Conservation (phyloP, 2,797 vertebrate genomes). For the Garrulus glandarius region DNA sequence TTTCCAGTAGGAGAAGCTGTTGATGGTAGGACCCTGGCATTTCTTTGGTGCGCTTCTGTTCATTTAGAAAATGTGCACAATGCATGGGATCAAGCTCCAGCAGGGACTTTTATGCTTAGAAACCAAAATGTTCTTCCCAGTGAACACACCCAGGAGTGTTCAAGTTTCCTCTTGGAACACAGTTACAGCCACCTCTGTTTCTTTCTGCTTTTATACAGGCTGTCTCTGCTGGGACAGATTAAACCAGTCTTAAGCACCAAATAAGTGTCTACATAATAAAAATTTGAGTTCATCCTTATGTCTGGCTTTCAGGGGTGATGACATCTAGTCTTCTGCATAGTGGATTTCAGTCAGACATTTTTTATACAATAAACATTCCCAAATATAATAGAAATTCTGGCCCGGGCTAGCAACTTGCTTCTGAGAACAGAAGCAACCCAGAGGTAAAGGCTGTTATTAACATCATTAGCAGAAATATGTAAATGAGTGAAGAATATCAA, state of each 20-base stretch:
- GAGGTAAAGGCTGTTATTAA: neutral
- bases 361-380: neutral
- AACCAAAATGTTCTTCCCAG: neutral
- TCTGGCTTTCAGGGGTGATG: neutral
- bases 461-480: neutral
- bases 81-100: rapidly evolving
- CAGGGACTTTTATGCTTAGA: neutral
- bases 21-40: neutral
- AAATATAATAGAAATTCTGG: neutral
- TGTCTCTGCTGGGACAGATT: neutral
- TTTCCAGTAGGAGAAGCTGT: neutral
- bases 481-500: neutral
- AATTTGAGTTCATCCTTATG: neutral
- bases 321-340: neutral
- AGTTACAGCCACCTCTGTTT: neutral
- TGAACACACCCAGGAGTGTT: neutral
- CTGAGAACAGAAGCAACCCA: neutral
- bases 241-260: neutral
- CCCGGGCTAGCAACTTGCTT: neutral
- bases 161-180: neutral
- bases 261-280: neutral
- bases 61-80: neutral
- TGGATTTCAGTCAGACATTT: neutral
- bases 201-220: neutral
- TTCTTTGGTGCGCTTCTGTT: neutral